Evolutionary conservation across 2,113 vertebrate genomes (phyloP).

Genomic region (Theropithecus gelada): DNA sequence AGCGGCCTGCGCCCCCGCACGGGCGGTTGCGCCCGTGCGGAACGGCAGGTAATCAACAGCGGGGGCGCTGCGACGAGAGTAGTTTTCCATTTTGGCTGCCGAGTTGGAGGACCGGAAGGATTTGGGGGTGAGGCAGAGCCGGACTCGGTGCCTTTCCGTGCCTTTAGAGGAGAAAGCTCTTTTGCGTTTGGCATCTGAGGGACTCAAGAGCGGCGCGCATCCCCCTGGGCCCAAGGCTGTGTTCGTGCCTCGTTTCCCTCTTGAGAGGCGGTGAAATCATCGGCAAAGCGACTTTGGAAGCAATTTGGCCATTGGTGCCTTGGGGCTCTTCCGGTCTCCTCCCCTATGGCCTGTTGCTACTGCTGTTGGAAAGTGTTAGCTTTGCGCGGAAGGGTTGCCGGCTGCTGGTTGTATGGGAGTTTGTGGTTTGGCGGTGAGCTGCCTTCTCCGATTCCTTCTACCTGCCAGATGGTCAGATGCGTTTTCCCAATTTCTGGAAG

Average conservation of each 20-base stretch:
- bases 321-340: not conserved
- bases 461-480: not conserved
- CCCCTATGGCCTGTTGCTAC: not conserved
- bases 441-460: not conserved
- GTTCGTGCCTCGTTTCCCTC: not conserved
- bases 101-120: too few species aligned
- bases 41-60: conserved; percentile 58
- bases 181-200: not conserved
- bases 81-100: not conserved
- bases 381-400: not conserved
- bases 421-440: not conserved
- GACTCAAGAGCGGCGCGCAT: not conserved
- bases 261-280: not conserved
- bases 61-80: fast-evolving
- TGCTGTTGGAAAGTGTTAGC: not conserved
- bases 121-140: not conserved
- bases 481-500: not conserved
- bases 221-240: too few species aligned
- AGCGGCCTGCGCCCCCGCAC: not conserved
- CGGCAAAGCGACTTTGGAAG: not conserved
- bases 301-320: fast-evolving
- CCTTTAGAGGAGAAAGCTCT: not conserved
- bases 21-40: not conserved
- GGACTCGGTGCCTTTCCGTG: not conserved
- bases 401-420: too few species aligned